Base-by-base conservation (phyloP, 2,797 vertebrate genomes). In the Smutsia gigantea region DNA sequence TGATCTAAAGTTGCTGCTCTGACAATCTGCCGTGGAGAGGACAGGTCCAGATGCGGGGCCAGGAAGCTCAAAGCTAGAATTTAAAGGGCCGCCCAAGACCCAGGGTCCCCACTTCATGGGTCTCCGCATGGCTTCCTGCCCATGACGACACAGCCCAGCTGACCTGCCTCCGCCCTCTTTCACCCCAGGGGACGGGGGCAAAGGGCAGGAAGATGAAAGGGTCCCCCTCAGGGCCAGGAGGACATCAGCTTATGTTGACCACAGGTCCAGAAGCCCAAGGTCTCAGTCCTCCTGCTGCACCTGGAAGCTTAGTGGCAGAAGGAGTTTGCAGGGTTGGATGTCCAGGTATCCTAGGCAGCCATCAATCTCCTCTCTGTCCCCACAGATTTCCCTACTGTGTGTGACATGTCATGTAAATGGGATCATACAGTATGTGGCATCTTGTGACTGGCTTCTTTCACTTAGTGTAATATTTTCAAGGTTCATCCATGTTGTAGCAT, bases 401-500 rank as follows among this genome's bases (percentile, higher is more conserved):
- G 34, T 14, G 27, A 15, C 14, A 3, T 53, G 34, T 37, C 37
- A 1, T 2, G 4, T 49, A 7, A 3, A 8, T 10, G 29, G 49
- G 18, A 9, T 34, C 13, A 1, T 31, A 10, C 1, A 3, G 13
- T 1, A 2, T 0, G 0, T 2, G 49, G 49, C 55, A 77, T 17
- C 79, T 46, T 13, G 9, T 34, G 27, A 5, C 39, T 4, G 49
- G n/a, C 39, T 27, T 3, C 34, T 89, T 53, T 18, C n/a, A 11
- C 27, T 14, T 2, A 39, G 21, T 39, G 4, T 21, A 15, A 7
- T 17, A 11, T 34, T 14, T 15, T 23, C 59, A 18, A 11, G 42
- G 42, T 66, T 42, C 12, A 2, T 14, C 42, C 51, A 0, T 0
- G 0, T 13, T 7, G 14, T 4, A 10, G 74, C 42, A 3, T 9